Base-by-base conservation (phyloP, 2,888 invertebrate genomes). In the Sarcophaga caerulescens region DNA sequence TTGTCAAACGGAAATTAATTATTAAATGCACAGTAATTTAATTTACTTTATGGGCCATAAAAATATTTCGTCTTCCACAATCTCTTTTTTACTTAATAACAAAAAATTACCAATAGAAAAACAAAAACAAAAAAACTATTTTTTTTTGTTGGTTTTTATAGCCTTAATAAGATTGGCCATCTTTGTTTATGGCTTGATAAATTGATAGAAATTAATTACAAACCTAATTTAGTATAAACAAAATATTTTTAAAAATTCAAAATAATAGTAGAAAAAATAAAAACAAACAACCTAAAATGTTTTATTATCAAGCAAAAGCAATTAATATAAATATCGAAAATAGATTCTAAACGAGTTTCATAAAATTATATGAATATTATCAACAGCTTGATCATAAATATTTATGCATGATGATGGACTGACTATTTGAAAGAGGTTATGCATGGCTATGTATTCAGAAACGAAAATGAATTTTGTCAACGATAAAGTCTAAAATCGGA, bases 121-220 rank as follows among this genome's bases (percentile, higher is more conserved):
- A 35, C 6, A 6, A 35, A 35, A 35, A 1, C 6, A 35, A 35
- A 35, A 25, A 25, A 25, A 5, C n/a, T 4, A 25, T 4, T 25
- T 25, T 47, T 8, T 47, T 47, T 47, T 14, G 3, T 11, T 10
- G n/a, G n/a, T 47, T 47, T 47, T 14, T 14, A 47, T 47, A 59
- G 35, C 25, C 17, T 17, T 25, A 57, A 70, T 44, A 44, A 45
- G 23, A 21, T 74, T 57, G 21, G n/a, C 19, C 19, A 59, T 6
- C 59, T 60, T 59, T 60, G 47, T 12, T 25, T 52, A 23, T 17
- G 23, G 52, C 59, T 44, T 59, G 68, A 68, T 77, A 68, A 60
- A 77, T 77, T 62, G 47, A 60, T 63, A 23, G 57, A 57, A 63
- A 79, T 79, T 71, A 21, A 65, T 71, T 78, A 65, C 17, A 75